Evolutionary conservation across 2,888 invertebrate genomes (phyloP).

Genomic region (Agrotis clavis): DNA sequence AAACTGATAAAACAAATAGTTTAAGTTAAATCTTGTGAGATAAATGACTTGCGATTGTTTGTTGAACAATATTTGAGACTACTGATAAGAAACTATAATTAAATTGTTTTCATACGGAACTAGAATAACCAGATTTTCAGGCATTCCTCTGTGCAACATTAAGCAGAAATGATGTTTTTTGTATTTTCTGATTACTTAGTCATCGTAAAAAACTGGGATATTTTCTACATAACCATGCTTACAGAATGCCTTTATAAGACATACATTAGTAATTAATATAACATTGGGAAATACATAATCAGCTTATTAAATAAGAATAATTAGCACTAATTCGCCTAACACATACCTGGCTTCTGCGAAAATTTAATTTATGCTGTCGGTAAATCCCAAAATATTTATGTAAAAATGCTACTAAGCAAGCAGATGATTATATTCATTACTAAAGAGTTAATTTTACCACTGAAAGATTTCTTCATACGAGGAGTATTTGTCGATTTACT

Average conservation of each 20-base stretch:
- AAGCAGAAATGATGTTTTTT: slow-evolving; percentile 4
- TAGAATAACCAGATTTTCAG: slow-evolving; percentile 1
- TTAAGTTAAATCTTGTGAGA: not conserved
- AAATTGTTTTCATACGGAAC: slow-evolving; percentile 14
- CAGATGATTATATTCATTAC: not conserved
- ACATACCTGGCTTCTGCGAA: slow-evolving; percentile 30
- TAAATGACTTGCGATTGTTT: slow-evolving; percentile 1
- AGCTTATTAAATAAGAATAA: slow-evolving; percentile 34
- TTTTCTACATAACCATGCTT: not conserved
- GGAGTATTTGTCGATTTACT: not conserved
- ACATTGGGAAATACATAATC: slow-evolving; percentile 48
- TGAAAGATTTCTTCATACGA: not conserved
- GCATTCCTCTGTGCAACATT: not conserved
- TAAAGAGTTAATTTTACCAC: not conserved
- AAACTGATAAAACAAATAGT: slow-evolving; percentile 11
- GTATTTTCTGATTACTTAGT: not conserved
- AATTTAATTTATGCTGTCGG: slow-evolving; percentile 20
- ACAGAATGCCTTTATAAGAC: not conserved
- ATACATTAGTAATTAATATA: slow-evolving; percentile 14
- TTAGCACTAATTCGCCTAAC: slow-evolving; percentile 14
- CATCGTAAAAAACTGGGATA: not conserved
- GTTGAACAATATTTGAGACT: not conserved
- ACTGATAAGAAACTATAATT: slow-evolving; percentile 2
- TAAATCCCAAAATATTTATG: not conserved
- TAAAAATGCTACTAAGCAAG: not conserved